phyloP scores from a whole-genome alignment of 2,113 vertebrate genomes.

The Taxidea taxus region DNA sequence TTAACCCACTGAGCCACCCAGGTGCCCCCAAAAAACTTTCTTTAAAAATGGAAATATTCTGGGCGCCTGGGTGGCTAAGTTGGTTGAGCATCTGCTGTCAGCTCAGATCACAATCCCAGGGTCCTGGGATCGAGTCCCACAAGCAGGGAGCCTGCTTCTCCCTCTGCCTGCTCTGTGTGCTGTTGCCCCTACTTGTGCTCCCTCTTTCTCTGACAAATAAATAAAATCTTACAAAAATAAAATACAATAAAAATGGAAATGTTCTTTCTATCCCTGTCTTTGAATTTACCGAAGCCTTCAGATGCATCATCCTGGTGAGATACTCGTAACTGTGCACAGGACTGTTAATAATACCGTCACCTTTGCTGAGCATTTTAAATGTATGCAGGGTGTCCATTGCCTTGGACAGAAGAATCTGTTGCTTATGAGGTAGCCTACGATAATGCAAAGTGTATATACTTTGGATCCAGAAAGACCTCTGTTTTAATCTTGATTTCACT shows the following conservation, averaged over 20 bases:
- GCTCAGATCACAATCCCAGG: no score
- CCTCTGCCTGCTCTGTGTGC: no score
- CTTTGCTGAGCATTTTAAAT: conserved; percentile 3
- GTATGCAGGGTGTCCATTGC: neutral
- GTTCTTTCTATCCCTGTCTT: neutral
- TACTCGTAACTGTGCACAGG: neutral
- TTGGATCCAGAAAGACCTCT: neutral
- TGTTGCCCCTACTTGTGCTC: no score
- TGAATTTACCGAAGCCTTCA: neutral
- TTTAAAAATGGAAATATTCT: no score
- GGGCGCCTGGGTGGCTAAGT: no score
- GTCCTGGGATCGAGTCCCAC: no score
- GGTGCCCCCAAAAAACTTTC: no score
- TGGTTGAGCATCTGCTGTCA: no score
- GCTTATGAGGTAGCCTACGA: neutral
- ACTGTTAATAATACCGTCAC: neutral
- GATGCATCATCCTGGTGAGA: neutral
- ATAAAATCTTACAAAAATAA: no score
- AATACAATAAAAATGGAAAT: neutral
- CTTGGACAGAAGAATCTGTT: neutral
- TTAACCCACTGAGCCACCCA: no score
- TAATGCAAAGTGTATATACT: neutral
- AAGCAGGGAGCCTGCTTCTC: no score
- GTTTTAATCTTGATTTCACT: conserved; percentile 24
- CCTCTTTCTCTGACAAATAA: no score